Evolutionary conservation across 2,797 vertebrate species (phyloP).

Genomic region (Xyrichtys novacula): DNA sequence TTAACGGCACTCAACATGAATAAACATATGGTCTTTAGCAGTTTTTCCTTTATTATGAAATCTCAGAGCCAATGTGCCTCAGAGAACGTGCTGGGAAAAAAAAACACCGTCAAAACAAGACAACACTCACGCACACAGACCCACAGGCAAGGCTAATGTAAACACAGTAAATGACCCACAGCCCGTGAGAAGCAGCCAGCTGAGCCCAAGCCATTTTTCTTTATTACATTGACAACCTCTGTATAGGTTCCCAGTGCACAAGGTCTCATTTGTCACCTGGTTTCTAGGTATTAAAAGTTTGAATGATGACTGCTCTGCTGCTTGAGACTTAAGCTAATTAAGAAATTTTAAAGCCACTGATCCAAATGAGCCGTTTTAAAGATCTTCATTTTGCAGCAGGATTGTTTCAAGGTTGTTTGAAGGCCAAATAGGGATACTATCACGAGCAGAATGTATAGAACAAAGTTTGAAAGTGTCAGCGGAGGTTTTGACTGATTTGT

Average conservation of each 20-base stretch:
- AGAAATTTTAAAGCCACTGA: constrained; percentile 35
- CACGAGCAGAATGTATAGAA: not conserved
- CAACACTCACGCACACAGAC: constrained; percentile 4
- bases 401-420: constrained; percentile 23
- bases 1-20: not conserved
- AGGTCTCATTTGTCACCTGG: constrained; percentile 58
- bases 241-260: constrained; percentile 44
- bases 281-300: constrained; percentile 47
- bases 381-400: constrained; percentile 4
- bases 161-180: constrained; percentile 45
- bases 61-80: constrained; percentile 25
- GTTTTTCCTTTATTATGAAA: constrained; percentile 42
- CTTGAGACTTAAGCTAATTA: constrained; percentile 61
- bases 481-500: not conserved
- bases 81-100: constrained; percentile 8
- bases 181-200: constrained; percentile 43
- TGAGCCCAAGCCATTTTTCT: constrained; percentile 67
- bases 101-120: constrained; percentile 4
- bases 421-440: constrained; percentile 7
- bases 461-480: not conserved
- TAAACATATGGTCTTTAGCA: constrained; percentile 36
- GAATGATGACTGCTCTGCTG: constrained; percentile 45
- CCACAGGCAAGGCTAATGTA: constrained; percentile 38
- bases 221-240: constrained; percentile 64
- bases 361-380: constrained; percentile 41